A percentile compares a stretch with the other conserved stretches of the same genome.
phyloP scores from a whole-genome alignment of 1,140 invertebrate species.

The Pygmarrhopalites habei region DNA sequence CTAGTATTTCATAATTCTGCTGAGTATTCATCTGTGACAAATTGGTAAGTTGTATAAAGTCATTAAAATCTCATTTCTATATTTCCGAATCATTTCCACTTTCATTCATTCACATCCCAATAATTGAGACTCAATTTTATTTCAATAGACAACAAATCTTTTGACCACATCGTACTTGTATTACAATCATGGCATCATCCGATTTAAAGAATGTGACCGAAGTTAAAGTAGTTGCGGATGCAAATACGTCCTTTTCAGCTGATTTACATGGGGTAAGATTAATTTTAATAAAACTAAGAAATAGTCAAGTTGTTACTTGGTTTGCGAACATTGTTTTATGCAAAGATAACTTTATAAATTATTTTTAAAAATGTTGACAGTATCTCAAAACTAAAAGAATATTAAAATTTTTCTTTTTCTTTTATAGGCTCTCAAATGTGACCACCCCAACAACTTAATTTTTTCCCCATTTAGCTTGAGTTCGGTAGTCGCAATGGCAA shows the following conservation, averaged over 20 bases:
- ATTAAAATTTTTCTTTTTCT: background rate
- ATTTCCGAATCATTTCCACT: too few relatives aligned
- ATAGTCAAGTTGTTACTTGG: background rate
- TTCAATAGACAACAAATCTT: too few relatives aligned
- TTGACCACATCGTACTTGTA: too few relatives aligned
- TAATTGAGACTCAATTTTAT: too few relatives aligned
- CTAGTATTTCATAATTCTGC: too few relatives aligned
- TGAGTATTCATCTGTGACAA: too few relatives aligned
- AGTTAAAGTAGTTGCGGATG: conserved; percentile 6
- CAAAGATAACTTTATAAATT: background rate
- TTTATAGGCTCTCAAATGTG: background rate
- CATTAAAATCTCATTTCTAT: too few relatives aligned
- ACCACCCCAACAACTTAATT: conserved; percentile 14
- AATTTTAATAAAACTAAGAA: background rate
- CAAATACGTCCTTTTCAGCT: background rate
- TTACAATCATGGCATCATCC: too few relatives aligned
- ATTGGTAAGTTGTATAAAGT: too few relatives aligned
- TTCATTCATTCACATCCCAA: too few relatives aligned
- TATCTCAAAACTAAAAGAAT: background rate
- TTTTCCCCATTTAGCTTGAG: conserved; percentile 21
- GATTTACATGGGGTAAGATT: conserved; percentile 7
- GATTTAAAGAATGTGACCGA: conserved; percentile 9
- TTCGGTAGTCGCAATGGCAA: conserved; percentile 20
- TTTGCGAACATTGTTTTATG: background rate
- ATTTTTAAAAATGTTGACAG: background rate